Conservation (phyloP, 2,113 vertebrate species). For the Elephas maximus region DNA sequence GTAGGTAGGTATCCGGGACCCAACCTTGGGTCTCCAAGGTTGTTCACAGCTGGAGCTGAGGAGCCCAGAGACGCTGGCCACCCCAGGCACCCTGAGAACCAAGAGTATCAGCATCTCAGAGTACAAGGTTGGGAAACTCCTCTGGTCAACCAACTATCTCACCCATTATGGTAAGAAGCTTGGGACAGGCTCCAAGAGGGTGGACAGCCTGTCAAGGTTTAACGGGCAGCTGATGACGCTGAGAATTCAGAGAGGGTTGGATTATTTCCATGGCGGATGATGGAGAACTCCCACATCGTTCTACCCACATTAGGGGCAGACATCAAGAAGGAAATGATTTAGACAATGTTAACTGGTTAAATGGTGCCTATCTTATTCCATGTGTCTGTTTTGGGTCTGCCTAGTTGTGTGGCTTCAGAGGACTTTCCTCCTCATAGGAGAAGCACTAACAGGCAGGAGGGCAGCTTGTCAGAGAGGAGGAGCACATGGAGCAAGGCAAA, state of each 20-base stretch:
- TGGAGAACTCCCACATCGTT: conserved; percentile 32
- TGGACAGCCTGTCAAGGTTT: conserved; percentile 18
- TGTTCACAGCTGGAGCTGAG: not conserved
- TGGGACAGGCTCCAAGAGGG: conserved; percentile 12
- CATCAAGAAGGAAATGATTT: conserved; percentile 12
- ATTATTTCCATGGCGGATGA: conserved; percentile 16
- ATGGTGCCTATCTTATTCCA: not conserved
- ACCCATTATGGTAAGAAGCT: not conserved
- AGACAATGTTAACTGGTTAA: not conserved
- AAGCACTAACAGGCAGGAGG: not conserved
- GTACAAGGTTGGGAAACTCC: not conserved
- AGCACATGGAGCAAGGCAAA: not conserved
- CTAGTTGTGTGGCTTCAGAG: not conserved
- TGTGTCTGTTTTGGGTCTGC: not conserved
- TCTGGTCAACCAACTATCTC: not conserved
- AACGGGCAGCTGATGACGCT: conserved; percentile 25
- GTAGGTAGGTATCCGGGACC: not conserved
- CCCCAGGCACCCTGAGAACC: not conserved
- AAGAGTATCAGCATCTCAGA: not conserved
- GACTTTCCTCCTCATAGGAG: not conserved
- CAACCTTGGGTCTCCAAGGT: not conserved
- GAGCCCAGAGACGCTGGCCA: not conserved
- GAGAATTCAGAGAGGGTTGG: not conserved
- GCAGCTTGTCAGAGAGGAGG: rapidly evolving
- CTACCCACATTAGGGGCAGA: not conserved